phyloP scores from a whole-genome alignment of 2,888 invertebrate species.

The Chironomus tentans region DNA sequence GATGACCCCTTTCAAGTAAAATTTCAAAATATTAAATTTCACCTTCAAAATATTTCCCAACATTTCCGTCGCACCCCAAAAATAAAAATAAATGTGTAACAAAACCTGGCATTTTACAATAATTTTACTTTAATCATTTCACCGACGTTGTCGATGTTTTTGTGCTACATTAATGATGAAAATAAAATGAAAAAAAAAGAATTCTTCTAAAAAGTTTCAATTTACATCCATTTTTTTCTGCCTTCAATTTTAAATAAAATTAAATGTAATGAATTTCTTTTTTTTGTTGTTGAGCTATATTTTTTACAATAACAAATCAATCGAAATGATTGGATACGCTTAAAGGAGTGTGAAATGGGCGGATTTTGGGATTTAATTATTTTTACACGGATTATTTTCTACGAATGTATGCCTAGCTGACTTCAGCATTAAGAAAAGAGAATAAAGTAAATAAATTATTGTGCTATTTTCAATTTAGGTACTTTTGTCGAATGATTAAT shows the following conservation, averaged over 20 bases:
- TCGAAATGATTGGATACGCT: slow-evolving; percentile 25
- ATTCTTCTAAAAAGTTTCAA: background rate
- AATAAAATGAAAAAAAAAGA: too few relatives aligned
- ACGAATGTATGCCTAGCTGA: background rate
- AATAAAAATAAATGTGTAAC: background rate
- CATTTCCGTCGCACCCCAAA: background rate
- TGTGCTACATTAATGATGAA: too few relatives aligned
- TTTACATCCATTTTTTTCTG: too few relatives aligned
- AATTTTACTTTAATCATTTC: background rate
- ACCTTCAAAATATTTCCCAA: too few relatives aligned
- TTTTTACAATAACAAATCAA: slow-evolving; percentile 25
- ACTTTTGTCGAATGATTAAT: background rate
- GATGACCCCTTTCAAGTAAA: too few relatives aligned
- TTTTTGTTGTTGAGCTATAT: background rate
- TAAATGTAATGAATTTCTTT: background rate
- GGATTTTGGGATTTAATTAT: slow-evolving; percentile 24
- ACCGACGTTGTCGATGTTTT: background rate
- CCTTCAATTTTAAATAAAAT: background rate
- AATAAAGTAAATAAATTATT: background rate
- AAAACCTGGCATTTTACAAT: background rate
- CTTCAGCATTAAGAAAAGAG: too few relatives aligned
- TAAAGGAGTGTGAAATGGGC: slow-evolving; percentile 27
- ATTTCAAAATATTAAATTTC: too few relatives aligned
- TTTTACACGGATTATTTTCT: slow-evolving; percentile 19
- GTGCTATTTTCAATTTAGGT: background rate